These are phyloP conservation scores for Montifringilla adamsi DNA, from an alignment of 2,113 vertebrate genomes.

Conservation along the genomic window DNA sequence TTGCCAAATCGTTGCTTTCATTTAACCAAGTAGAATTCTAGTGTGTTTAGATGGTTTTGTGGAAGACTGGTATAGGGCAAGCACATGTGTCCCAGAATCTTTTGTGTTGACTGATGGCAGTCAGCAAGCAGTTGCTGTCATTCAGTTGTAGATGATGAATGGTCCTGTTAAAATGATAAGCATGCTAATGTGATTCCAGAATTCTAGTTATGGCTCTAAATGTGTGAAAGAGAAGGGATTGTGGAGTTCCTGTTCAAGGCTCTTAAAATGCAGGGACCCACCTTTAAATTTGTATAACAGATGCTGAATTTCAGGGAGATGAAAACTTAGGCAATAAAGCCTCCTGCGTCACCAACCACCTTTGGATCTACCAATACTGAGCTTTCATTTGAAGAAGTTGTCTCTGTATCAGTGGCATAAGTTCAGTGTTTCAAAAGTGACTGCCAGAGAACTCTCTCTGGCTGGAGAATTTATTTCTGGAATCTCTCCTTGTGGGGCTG, in stretches of 20 bases:
- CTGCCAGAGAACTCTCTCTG: background rate
- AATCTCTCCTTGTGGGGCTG: background rate
- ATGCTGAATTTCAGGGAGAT: background rate
- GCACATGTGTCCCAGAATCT: rapidly evolving
- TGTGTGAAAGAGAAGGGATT: background rate
- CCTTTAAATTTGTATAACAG: background rate
- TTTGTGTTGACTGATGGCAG: background rate
- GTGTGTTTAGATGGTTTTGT: background rate
- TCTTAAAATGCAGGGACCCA: background rate
- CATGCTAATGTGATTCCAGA: rapidly evolving
- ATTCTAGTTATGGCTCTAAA: background rate
- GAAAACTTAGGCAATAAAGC: background rate
- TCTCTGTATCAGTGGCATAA: background rate
- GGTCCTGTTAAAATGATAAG: background rate
- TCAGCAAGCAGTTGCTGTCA: background rate
- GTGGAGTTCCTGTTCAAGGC: background rate
- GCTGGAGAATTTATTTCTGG: background rate
- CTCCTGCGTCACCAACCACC: background rate
- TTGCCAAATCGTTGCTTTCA: background rate
- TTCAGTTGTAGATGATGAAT: background rate
- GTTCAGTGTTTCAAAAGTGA: background rate
- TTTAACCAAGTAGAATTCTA: background rate
- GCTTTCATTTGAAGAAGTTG: background rate
- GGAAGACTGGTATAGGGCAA: background rate
- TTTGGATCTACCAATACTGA: background rate